Evolutionary conservation across 2,797 vertebrate species (phyloP).

Genomic region (Enteromius argenteus): DNA sequence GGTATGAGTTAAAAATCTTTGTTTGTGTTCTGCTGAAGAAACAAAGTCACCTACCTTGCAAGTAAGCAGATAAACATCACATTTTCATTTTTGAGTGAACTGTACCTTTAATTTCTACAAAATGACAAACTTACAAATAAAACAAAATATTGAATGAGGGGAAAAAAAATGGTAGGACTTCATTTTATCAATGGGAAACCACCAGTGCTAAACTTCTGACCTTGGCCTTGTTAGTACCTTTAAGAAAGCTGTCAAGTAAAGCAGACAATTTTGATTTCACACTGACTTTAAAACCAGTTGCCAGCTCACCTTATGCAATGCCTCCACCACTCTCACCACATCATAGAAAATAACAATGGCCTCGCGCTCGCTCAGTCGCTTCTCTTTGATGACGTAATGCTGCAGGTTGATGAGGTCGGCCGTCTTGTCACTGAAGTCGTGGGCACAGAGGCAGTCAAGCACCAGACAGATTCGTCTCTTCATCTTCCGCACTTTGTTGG

Average conservation of each 20-base stretch:
- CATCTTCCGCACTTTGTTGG: slow-evolving; percentile 90
- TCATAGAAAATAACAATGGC: slow-evolving; percentile 98
- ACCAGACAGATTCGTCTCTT: slow-evolving; percentile 98
- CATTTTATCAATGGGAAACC: neutral
- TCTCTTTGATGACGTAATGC: slow-evolving; percentile 99
- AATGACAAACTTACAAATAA: neutral
- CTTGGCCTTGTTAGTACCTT: neutral
- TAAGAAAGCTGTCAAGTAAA: neutral
- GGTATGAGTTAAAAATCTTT: too few relatives aligned
- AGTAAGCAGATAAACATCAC: too few relatives aligned
- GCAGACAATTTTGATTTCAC: neutral
- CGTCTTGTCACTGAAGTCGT: slow-evolving; percentile 97
- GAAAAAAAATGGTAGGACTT: neutral
- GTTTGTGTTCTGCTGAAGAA: too few relatives aligned
- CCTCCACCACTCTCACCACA: slow-evolving; percentile 97
- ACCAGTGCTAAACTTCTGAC: neutral
- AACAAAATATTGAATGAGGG: neutral
- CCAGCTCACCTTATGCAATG: slow-evolving; percentile 91
- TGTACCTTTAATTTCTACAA: neutral
- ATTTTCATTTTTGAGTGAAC: too few relatives aligned
- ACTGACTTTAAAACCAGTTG: neutral
- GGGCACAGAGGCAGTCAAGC: slow-evolving; percentile 96
- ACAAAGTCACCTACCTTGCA: neutral
- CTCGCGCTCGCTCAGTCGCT: slow-evolving; percentile 94
- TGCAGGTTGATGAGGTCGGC: slow-evolving; percentile 99